Conservation (phyloP, 2,888 invertebrate genomes). For the Folsomia manolachei region DNA sequence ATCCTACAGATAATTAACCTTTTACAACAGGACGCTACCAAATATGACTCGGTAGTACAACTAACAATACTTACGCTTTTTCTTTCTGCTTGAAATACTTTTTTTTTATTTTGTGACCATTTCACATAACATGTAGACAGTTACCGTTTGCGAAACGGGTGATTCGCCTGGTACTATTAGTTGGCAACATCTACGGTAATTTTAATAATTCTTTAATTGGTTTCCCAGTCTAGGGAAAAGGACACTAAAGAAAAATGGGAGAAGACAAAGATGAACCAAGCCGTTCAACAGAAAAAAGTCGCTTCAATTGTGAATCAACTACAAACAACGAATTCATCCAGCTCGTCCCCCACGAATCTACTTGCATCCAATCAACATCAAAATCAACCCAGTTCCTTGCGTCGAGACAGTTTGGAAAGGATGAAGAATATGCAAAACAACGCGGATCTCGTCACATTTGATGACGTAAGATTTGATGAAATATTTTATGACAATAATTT, state of each 20-base stretch:
- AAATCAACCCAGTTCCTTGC: constrained; percentile 16
- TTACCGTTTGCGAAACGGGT: no score
- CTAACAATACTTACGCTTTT: constrained; percentile 25
- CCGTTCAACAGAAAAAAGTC: constrained; percentile 49
- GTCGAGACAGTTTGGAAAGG: constrained; percentile 36
- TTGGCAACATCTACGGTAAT: neutral
- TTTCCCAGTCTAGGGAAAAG: constrained; percentile 38
- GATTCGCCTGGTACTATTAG: neutral
- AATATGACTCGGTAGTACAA: constrained; percentile 46
- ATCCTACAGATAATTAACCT: constrained; percentile 48
- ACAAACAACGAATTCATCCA: constrained; percentile 44
- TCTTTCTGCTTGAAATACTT: neutral
- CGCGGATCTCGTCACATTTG: constrained; percentile 45
- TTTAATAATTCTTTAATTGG: neutral
- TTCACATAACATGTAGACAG: constrained; percentile 5
- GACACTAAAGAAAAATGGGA: constrained; percentile 50
- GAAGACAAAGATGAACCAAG: constrained; percentile 48
- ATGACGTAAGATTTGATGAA: constrained; percentile 50
- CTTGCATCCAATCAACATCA: constrained; percentile 4
- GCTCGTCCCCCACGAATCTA: constrained; percentile 27
- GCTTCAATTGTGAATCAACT: constrained; percentile 48
- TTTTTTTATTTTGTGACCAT: neutral
- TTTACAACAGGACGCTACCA: constrained; percentile 48
- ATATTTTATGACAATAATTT: neutral
- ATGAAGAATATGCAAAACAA: constrained; percentile 42